Percentiles rank a stretch among this genome's conserved stretches.
Evolutionary conservation across 30 jellyfish, hydroid and myxozoan genomes (phyloP).

Genomic region (Cassiopea andromeda): DNA sequence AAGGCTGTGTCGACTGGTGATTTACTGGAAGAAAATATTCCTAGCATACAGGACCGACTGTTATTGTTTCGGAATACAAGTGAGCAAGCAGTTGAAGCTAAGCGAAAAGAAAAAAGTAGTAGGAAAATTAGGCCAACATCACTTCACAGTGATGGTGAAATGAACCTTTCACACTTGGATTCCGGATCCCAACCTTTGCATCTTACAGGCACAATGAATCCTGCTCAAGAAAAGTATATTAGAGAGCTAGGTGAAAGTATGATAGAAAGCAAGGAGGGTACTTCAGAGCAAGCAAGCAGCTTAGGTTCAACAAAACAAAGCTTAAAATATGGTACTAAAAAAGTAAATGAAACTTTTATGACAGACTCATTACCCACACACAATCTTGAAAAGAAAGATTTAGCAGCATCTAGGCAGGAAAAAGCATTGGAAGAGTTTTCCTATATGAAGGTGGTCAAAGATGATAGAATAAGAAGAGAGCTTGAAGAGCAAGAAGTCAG

Average conservation of each 20-base stretch:
- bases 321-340: background rate
- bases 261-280: background rate
- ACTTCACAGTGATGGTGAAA: constrained; percentile 22
- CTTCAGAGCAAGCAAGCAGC: background rate
- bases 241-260: background rate
- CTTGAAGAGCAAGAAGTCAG: constrained; percentile 67
- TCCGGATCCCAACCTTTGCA: background rate
- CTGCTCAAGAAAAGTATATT: background rate
- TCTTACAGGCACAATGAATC: background rate
- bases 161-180: background rate
- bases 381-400: background rate
- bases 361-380: background rate
- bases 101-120: constrained; percentile 3
- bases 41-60: constrained; percentile 64
- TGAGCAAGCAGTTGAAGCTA: background rate
- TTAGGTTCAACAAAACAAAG: background rate
- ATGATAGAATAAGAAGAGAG: constrained; percentile 50
- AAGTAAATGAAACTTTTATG: background rate
- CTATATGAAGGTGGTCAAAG: constrained; percentile 47
- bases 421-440: constrained; percentile 15
- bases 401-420: background rate
- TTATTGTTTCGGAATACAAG: constrained; percentile 34
- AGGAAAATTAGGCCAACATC: constrained; percentile 56
- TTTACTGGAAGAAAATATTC: constrained; percentile 38
- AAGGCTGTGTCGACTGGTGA: background rate